Evolutionary conservation across 2,113 vertebrate species (phyloP).

Genomic region (Ranitomeya imitator): DNA sequence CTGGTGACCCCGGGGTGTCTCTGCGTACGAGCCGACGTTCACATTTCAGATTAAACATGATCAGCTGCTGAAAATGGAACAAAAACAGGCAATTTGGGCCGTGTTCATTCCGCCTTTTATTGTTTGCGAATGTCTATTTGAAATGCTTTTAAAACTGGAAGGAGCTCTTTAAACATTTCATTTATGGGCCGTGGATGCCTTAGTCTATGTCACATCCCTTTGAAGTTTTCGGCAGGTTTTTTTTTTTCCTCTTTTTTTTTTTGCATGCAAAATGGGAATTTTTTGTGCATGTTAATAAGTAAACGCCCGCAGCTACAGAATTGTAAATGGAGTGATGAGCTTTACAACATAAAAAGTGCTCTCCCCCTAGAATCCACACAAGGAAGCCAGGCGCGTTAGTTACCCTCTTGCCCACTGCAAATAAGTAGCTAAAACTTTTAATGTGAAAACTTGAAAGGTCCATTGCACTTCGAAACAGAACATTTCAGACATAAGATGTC

Average conservation of each 20-base stretch:
- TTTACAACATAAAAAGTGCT: constrained; percentile 31
- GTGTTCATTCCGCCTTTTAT: constrained; percentile 55
- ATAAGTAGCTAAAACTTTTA: not conserved
- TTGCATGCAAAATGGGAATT: constrained; percentile 75
- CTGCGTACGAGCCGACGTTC: constrained; percentile 1
- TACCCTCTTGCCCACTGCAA: not conserved
- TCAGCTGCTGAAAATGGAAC: constrained; percentile 47
- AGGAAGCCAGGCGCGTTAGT: not conserved
- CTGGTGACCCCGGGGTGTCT: constrained; percentile 44
- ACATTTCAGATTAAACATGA: constrained; percentile 52
- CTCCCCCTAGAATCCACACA: not conserved
- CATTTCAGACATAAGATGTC: not conserved
- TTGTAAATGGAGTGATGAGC: constrained; percentile 39
- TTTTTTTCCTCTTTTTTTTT: not conserved
- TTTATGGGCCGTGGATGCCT: constrained; percentile 47
- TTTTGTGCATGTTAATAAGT: constrained; percentile 76
- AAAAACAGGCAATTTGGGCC: constrained; percentile 54
- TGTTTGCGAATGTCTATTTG: constrained; percentile 53
- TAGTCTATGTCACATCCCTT: constrained; percentile 63
- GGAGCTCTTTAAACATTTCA: constrained; percentile 36
- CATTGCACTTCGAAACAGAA: not conserved
- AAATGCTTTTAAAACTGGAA: constrained; percentile 55
- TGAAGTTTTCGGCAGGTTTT: constrained; percentile 68
- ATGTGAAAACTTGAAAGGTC: not conserved
- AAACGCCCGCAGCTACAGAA: constrained; percentile 69